Percentiles rank a stretch among this genome's conserved stretches.
Conservation (phyloP, 2,113 vertebrate species). For the Halcyon malimbica region DNA sequence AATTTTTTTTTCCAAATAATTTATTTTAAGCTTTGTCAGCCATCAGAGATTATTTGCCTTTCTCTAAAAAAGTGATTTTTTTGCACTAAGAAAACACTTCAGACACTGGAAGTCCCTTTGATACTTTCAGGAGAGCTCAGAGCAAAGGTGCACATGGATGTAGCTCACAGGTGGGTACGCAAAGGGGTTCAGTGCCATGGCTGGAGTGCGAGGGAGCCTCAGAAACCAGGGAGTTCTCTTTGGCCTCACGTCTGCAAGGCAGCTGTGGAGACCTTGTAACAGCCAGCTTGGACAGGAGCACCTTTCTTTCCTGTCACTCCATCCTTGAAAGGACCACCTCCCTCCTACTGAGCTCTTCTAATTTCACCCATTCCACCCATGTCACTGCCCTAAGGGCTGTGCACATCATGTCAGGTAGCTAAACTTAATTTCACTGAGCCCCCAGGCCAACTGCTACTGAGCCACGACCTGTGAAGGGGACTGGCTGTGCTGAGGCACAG, state of each 20-base stretch:
- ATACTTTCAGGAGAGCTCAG: neutral
- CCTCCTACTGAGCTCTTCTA: neutral
- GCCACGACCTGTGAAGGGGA: neutral
- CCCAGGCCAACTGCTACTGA: neutral
- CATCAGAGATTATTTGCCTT: neutral
- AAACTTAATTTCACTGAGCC: neutral
- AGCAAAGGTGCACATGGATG: neutral
- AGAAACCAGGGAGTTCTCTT: neutral
- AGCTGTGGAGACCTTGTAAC: neutral
- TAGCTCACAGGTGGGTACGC: neutral
- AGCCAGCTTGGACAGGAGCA: neutral
- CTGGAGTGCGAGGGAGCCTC: neutral
- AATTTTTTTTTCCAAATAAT: neutral
- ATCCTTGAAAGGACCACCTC: neutral
- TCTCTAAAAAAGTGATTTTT: neutral
- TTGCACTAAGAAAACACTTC: neutral
- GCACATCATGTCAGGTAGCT: neutral
- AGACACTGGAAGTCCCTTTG: neutral
- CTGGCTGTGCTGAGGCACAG: neutral
- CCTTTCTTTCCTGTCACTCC: neutral
- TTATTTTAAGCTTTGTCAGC: neutral
- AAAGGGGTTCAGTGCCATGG: neutral
- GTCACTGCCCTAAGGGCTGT: neutral
- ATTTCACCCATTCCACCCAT: neutral
- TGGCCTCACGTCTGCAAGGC: accelerated